A percentile compares a stretch with the other conserved stretches of the same genome.
phyloP scores from a whole-genome alignment of 2,888 invertebrate genomes.

The Melieria picta region DNA sequence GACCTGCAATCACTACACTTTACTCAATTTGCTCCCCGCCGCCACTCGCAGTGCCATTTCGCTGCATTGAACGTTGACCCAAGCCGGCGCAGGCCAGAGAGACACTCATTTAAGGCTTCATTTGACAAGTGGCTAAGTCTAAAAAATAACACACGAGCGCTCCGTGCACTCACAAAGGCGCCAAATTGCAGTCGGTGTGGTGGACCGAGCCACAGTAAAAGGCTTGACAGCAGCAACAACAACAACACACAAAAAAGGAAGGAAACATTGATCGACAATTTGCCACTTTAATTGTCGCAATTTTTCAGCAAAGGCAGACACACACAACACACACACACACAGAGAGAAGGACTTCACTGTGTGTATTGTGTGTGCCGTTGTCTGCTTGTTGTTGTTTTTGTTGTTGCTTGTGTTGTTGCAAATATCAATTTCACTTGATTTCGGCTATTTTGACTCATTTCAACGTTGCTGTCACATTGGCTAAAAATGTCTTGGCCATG shows the following conservation, averaged over 20 bases:
- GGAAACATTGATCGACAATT: conserved; percentile 54
- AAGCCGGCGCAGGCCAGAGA: no score
- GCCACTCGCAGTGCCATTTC: no score
- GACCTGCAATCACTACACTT: no score
- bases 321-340: background rate
- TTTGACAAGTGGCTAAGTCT: background rate
- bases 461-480: no score
- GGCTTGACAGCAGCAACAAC: background rate
- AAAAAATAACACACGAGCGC: background rate
- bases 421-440: conserved; percentile 31
- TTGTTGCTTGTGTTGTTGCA: background rate
- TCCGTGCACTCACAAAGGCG: background rate
- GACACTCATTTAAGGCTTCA: conserved; percentile 8
- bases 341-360: background rate
- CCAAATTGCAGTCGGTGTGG: no score
- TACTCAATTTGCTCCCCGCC: no score
- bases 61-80: no score
- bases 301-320: conserved; percentile 45
- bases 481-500: no score
- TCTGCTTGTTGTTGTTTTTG: background rate
- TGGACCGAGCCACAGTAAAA: background rate
- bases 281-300: conserved; percentile 62
- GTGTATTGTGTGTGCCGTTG: conserved; percentile 17
- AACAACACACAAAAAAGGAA: conserved; percentile 2
- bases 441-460: conserved; percentile 9